Evolutionary conservation across 2,888 invertebrate genomes (phyloP).

Genomic region (Nymphalis polychloros): DNA sequence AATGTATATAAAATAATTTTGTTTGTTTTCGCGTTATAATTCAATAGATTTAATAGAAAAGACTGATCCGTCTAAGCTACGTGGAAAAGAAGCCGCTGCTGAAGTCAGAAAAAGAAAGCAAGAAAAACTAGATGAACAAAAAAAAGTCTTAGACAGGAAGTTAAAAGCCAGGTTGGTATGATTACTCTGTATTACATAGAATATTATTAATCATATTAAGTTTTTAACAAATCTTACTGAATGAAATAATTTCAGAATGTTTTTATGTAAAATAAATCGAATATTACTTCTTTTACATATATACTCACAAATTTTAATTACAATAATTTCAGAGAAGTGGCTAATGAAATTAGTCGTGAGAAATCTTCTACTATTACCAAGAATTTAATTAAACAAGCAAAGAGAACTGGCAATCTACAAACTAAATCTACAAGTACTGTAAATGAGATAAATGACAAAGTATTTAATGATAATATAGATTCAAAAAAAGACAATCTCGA

Average conservation of each 20-base stretch:
- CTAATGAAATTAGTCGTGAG: slow-evolving; percentile 72
- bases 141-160: slow-evolving; percentile 68
- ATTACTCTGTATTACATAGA: background rate
- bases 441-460: slow-evolving; percentile 41
- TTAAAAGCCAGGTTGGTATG: slow-evolving; percentile 63
- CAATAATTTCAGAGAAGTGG: slow-evolving; percentile 58
- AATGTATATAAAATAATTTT: background rate
- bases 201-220: background rate
- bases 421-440: slow-evolving; percentile 32
- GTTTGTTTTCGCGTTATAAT: background rate
- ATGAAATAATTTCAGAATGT: too few relatives aligned
- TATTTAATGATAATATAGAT: slow-evolving; percentile 32
- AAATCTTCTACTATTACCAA: slow-evolving; percentile 56
- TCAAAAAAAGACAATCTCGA: slow-evolving; percentile 42
- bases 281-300: background rate
- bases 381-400: slow-evolving; percentile 45
- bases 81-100: slow-evolving; percentile 67
- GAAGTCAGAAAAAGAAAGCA: slow-evolving; percentile 63
- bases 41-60: slow-evolving; percentile 46
- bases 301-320: background rate
- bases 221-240: background rate
- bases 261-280: background rate
- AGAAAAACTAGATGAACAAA: slow-evolving; percentile 66
- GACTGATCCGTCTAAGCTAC: slow-evolving; percentile 61
- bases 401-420: slow-evolving; percentile 42